Evolutionary conservation across 2,888 invertebrate genomes (phyloP).

Genomic region (Melanophora roralis): DNA sequence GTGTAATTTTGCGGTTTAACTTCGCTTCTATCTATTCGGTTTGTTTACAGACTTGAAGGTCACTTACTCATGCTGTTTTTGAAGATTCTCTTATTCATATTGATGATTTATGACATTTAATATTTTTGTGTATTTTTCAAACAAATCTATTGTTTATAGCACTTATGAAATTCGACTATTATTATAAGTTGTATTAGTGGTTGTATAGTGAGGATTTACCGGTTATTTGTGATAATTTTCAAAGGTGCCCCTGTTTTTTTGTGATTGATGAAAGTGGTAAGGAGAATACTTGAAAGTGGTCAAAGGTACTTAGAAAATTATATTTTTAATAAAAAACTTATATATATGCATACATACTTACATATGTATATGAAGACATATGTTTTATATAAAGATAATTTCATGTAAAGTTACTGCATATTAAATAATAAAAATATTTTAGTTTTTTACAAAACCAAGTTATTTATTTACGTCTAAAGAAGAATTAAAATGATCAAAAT

Average conservation of each 20-base stretch:
- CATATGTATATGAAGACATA: too few species aligned
- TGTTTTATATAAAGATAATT: too few species aligned
- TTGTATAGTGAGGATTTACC: background rate
- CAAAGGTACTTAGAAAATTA: too few species aligned
- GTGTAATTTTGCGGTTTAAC: slow-evolving; percentile 29
- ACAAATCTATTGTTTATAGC: slow-evolving; percentile 17
- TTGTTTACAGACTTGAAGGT: slow-evolving; percentile 30
- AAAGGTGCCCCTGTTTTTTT: slow-evolving; percentile 21
- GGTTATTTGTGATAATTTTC: slow-evolving; percentile 28
- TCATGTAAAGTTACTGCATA: too few species aligned
- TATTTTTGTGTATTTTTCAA: background rate
- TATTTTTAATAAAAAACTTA: too few species aligned
- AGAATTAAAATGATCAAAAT: too few species aligned
- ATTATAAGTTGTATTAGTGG: background rate
- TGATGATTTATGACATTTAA: slow-evolving; percentile 52
- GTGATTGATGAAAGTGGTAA: slow-evolving; percentile 31
- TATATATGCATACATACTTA: too few species aligned
- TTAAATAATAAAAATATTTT: too few species aligned
- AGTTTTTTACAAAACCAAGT: too few species aligned
- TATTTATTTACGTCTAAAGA: too few species aligned
- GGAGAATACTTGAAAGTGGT: background rate
- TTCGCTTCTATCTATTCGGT: background rate
- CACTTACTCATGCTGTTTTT: slow-evolving; percentile 48
- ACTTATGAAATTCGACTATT: background rate
- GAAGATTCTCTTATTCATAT: slow-evolving; percentile 24